These are phyloP conservation scores for Odontamblyopus lacepedii DNA, from an alignment of 2,797 vertebrate species.

Conservation along the genomic window DNA sequence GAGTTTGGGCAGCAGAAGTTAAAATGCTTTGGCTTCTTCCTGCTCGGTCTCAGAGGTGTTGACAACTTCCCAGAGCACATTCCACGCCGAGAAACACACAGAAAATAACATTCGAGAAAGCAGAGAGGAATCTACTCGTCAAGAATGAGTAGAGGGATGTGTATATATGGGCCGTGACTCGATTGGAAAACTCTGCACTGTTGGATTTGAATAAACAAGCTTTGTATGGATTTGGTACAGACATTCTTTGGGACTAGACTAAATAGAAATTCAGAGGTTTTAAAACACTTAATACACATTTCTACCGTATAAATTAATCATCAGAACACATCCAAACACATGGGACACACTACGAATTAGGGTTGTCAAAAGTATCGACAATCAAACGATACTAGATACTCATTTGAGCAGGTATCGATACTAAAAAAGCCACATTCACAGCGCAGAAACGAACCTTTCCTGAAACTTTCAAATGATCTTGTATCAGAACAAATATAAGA, in stretches of 20 bases:
- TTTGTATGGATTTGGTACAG: neutral
- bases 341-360: too few species aligned
- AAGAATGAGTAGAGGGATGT: constrained; percentile 7
- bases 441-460: too few species aligned
- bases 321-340: neutral
- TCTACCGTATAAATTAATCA: neutral
- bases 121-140: constrained; percentile 48
- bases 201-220: neutral
- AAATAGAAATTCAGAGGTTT: neutral
- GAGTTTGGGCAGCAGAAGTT: constrained; percentile 56
- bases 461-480: too few species aligned
- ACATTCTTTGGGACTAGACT: neutral
- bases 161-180: constrained; percentile 1
- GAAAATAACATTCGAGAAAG: constrained; percentile 58
- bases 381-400: too few species aligned
- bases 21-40: constrained; percentile 65
- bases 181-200: neutral
- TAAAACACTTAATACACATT: neutral
- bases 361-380: too few species aligned
- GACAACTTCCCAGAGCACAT: constrained; percentile 73
- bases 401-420: too few species aligned
- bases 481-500: too few species aligned
- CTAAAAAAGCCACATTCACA: too few species aligned
- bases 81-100: constrained; percentile 57
- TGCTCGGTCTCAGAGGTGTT: constrained; percentile 74